phyloP scores from a whole-genome alignment of 92 coral and sea anemone species.

The Anthopleura xanthogrammica region DNA sequence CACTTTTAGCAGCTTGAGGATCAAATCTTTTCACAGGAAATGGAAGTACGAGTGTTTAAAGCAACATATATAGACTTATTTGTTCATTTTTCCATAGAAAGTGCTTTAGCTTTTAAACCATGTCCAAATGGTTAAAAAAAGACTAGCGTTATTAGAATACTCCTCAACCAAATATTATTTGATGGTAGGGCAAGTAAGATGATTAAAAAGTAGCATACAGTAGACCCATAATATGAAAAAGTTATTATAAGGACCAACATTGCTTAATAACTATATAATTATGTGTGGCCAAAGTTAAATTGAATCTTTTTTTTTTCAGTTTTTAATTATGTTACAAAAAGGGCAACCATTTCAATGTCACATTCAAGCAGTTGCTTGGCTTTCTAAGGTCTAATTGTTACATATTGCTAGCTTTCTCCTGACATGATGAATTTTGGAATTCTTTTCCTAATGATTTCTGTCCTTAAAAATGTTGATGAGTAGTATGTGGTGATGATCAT shows the following conservation, averaged over 20 bases:
- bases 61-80: not conserved
- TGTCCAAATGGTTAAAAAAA: not conserved
- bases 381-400: not conserved
- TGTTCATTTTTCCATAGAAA: not conserved
- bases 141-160: not conserved
- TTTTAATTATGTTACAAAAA: not conserved
- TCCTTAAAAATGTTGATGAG: not conserved
- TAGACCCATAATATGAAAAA: not conserved
- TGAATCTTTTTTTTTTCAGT: not conserved
- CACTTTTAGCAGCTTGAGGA: not conserved
- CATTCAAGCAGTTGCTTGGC: not conserved
- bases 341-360: conserved; percentile 2
- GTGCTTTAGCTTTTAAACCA: not conserved
- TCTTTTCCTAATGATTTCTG: not conserved
- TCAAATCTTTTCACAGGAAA: not conserved
- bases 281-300: not conserved
- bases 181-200: not conserved
- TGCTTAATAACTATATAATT: not conserved
- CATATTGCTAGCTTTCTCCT: not conserved
- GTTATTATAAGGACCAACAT: not conserved
- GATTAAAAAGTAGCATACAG: not conserved
- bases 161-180: not conserved
- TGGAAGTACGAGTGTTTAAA: not conserved
- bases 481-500: not conserved
- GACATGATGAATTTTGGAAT: not conserved